Evolutionary conservation across 2,113 vertebrate species (phyloP), one percentile per base, ranked within the genome.

Genomic region (Oxyruncus cristatus): DNA sequence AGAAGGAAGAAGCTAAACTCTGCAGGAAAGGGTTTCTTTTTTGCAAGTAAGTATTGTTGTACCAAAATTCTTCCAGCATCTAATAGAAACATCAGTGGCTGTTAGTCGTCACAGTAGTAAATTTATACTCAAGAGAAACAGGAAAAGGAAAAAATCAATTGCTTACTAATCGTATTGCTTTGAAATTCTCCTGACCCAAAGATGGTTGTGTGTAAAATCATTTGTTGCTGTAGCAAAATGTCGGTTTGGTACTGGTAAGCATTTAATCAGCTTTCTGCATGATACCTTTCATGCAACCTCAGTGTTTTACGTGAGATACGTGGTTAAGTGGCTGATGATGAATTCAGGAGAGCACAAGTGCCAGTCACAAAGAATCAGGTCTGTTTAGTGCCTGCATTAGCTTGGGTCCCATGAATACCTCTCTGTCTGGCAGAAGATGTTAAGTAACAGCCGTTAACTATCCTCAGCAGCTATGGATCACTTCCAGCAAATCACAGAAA

Each of bases 261-360:
- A 76, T 88, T 95, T 96, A 85, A 90, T 94, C 85, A 95, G 22
- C n/a, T 39, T 75, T 97, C 94, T 90, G 50, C 55, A 56, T 62
- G 59, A 62, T 82, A 68, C 23, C 33, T 87, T 59, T 94, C 79
- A 75, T 44, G 55, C 58, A 78, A 72, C 58, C 92, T 85, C 53
- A 91, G 50, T 53, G 41, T 63, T 95, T 95, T 80, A 39, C 53
- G 50, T 84, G 68, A 77, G 65, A 86, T 42, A 35, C 47, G 7
- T 24, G 3, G 39, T 80, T 73, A 93, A 86, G 33, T 67, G 80
- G 88, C 28, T 63, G 68, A 47, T 46, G 42, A 33, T 55, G 58
- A 92, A 59, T 67, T 71, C 65, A 76, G 92, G 78, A 94, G 42
- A 79, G 50, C 22, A 56, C 84, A 81, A 55, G 17, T 77, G 86